Conservation (phyloP, 2,797 vertebrate genomes). For the Parambassis ranga region DNA sequence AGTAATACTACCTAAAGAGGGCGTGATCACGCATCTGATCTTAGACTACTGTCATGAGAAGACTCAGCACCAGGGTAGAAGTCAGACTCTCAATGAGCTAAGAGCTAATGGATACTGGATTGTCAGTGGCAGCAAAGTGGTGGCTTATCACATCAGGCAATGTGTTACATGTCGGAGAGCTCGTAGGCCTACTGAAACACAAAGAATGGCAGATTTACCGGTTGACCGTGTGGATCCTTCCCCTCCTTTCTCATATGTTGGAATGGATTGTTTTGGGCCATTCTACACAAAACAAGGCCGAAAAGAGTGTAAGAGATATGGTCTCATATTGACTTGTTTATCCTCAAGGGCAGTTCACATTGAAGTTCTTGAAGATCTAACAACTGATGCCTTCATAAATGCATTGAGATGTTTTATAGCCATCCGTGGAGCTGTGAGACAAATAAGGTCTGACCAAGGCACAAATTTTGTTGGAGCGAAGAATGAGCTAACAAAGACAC, state of each 20-base stretch:
- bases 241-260: not conserved
- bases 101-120: not conserved
- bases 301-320: not conserved
- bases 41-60: not conserved
- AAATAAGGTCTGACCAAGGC: conserved; percentile 23
- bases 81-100: not conserved
- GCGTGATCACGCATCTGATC: not conserved
- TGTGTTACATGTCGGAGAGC: not conserved
- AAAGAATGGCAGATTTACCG: not conserved
- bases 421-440: not conserved
- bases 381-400: conserved; percentile 23
- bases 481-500: not conserved
- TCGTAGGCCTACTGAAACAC: not conserved
- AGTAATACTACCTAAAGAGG: not conserved
- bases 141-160: not conserved
- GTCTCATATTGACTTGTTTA: not conserved
- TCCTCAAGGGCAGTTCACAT: not conserved
- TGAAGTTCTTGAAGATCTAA: not conserved
- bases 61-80: conserved; percentile 15
- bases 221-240: not conserved
- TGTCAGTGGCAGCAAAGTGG: not conserved
- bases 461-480: not conserved
- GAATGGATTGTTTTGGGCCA: not conserved
- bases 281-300: not conserved
- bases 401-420: not conserved